phyloP scores from a whole-genome alignment of 2,113 vertebrate genomes.

The Lontra canadensis region DNA sequence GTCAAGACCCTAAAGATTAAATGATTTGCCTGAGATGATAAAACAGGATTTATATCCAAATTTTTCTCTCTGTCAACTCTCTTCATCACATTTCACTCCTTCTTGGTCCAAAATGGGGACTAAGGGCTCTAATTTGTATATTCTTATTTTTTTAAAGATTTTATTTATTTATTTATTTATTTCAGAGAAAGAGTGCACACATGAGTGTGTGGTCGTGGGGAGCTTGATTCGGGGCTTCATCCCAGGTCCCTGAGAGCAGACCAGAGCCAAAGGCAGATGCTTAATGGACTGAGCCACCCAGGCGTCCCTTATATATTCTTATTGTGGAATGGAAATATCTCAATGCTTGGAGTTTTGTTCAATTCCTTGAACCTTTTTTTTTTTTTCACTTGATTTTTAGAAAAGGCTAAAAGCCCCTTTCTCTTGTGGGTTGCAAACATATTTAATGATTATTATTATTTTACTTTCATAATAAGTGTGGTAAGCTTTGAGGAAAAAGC shows the following conservation, averaged over 20 bases:
- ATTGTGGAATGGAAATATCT: neutral
- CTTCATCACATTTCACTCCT: neutral
- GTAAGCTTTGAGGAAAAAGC: neutral
- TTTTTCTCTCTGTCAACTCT: neutral
- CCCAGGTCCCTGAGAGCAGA: neutral
- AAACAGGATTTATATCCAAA: neutral
- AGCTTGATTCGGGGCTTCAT: neutral
- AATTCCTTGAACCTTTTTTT: neutral
- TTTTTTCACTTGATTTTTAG: neutral
- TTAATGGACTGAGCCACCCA: neutral
- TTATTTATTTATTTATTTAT: neutral
- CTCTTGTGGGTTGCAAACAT: neutral
- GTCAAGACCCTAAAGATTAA: neutral
- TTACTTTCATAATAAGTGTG: neutral
- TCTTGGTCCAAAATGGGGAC: neutral
- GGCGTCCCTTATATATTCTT: neutral
- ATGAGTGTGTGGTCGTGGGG: neutral
- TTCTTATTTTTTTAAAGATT: neutral
- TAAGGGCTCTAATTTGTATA: neutral
- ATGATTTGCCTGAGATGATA: neutral
- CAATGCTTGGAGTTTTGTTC: neutral
- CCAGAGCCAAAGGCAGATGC: neutral
- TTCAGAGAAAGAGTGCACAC: neutral
- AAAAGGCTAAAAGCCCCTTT: neutral
- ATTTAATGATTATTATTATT: neutral